A percentile compares a stretch with the other conserved stretches of the same genome.
These are phyloP conservation scores for Calidris pygmaea DNA, from an alignment of 2,113 vertebrate species.

Conservation along the genomic window DNA sequence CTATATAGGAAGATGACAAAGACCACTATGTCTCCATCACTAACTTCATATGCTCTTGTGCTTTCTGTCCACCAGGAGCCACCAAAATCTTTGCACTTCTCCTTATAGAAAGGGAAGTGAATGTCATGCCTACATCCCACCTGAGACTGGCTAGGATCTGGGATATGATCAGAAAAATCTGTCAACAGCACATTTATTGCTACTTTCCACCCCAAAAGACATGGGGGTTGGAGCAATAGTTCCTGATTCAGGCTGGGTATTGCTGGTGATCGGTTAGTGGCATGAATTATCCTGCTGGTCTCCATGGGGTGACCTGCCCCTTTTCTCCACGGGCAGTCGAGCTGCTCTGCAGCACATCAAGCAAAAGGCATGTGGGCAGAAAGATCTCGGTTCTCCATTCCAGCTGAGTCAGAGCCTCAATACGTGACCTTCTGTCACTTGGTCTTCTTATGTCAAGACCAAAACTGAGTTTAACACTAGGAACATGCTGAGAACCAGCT, in stretches of 20 bases:
- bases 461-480: not conserved
- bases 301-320: not conserved
- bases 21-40: no score
- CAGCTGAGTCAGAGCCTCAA: not conserved
- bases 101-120: not conserved
- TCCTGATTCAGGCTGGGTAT: no score
- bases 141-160: not conserved
- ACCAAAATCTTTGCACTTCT: not conserved
- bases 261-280: not conserved
- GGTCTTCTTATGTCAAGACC: slow-evolving; percentile 30
- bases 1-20: not conserved
- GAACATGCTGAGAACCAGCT: not conserved
- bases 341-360: not conserved
- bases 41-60: not conserved
- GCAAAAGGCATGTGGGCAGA: not conserved
- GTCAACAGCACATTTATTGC: not conserved
- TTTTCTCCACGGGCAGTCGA: not conserved
- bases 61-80: not conserved
- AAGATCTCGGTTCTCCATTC: not conserved
- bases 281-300: not conserved
- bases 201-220: not conserved
- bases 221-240: not conserved
- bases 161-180: not conserved
- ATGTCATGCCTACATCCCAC: not conserved
- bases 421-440: slow-evolving; percentile 1